Evolutionary conservation across 2,888 invertebrate genomes (phyloP).

Genomic region (Habrosyne pyritoides): DNA sequence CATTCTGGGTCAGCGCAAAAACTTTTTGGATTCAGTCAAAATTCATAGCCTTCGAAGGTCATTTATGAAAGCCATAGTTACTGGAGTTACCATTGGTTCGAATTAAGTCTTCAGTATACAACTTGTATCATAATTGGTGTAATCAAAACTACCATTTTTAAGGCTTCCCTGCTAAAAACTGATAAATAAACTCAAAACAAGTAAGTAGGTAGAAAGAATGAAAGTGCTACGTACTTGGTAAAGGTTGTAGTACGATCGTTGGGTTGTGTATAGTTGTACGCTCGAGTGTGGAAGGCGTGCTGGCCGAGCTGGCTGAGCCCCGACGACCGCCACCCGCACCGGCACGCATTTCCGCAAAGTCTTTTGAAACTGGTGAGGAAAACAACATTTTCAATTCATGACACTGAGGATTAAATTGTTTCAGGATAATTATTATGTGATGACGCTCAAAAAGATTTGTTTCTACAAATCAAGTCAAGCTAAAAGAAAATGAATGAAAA

Average conservation of each 20-base stretch:
- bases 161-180: neutral
- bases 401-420: neutral
- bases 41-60: too few species aligned
- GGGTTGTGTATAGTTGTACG: constrained; percentile 81
- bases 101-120: too few species aligned
- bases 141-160: too few species aligned
- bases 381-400: neutral
- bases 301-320: constrained; percentile 84
- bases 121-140: too few species aligned
- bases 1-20: too few species aligned
- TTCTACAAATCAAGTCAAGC: too few species aligned
- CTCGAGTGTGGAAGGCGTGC: constrained; percentile 85
- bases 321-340: constrained; percentile 68
- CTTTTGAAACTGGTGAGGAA: constrained; percentile 69
- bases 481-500: too few species aligned
- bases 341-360: constrained; percentile 74
- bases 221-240: constrained; percentile 35
- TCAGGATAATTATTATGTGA: too few species aligned
- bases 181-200: neutral
- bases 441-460: too few species aligned
- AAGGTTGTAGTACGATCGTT: constrained; percentile 55
- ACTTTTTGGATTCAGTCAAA: too few species aligned
- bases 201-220: neutral
- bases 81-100: too few species aligned
- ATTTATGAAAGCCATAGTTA: too few species aligned